Evolutionary conservation across 2,888 invertebrate genomes (phyloP), one percentile per base, ranked within the genome.

Genomic region (Glyphotaelius pellucidus): DNA sequence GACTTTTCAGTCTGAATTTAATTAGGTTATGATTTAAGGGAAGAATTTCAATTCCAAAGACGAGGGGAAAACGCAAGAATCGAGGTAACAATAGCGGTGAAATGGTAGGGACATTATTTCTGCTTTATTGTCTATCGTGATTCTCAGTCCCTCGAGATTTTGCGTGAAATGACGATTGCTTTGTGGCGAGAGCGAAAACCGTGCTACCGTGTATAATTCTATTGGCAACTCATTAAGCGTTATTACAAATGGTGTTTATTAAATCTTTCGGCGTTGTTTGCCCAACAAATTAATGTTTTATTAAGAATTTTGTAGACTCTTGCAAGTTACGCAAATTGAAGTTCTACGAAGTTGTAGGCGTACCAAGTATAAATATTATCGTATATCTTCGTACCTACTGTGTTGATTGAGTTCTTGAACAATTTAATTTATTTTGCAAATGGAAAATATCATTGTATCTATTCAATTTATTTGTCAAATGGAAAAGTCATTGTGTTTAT

Each of bases 1-100:
- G 35, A 90, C 80, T 86, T 91, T 91, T 87, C 80, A 80, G 87
- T 91, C 90, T 92, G 90, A 90, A 88, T 90, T 92, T 91, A 91
- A 91, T 91, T 90, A 90, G 90, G 90, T 91, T 90, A 91, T 91
- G 86, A 91, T 83, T 84, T 89, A 47, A 4, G 91, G 84, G 84
- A 85, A 89, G 89, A 91, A 89, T 52, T 88, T 67, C 67, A 67
- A 88, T 89, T 85, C 19, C 25, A 25, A 31, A 38, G 85, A 35
- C 86, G 32, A 86, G n/a, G 84, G 87, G 87, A 87, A 31, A 80
- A 35, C 31, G 38, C 47, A 35, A 86, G 87, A 52, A 52, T 30
- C 67, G 79, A 52, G 88, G 32, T 32, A 81, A 90, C 90, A 90
- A 90, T 35, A 52, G 81, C 90, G 67, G 11, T 83, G 42, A 90